These are phyloP conservation scores for Parauchenoglanis punctatus DNA, from an alignment of 2,797 vertebrate genomes.

Conservation along the genomic window DNA sequence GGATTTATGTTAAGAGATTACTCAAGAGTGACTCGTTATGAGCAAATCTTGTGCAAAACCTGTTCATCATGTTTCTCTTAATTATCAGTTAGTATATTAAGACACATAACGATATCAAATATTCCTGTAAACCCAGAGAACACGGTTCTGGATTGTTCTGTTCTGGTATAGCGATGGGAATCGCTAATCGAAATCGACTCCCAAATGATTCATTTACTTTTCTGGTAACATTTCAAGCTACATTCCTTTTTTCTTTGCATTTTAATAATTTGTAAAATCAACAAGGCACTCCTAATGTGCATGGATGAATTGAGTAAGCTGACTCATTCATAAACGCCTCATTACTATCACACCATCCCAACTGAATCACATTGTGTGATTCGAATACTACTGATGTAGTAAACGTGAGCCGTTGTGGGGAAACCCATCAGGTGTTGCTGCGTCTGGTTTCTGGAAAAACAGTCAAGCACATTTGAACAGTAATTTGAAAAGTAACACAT, in stretches of 20 bases:
- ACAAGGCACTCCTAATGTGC: neutral
- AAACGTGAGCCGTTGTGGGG: neutral
- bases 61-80: neutral
- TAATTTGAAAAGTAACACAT: neutral
- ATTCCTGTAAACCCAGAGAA: neutral
- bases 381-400: neutral
- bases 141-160: neutral
- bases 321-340: neutral
- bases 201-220: neutral
- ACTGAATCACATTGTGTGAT: neutral
- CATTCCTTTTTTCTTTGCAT: neutral
- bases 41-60: neutral
- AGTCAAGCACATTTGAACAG: neutral
- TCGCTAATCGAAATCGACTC: too few relatives aligned
- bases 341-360: neutral
- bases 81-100: neutral
- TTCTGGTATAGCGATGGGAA: neutral
- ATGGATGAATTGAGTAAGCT: neutral
- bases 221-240: neutral
- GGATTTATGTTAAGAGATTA: neutral
- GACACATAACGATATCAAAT: neutral
- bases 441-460: neutral
- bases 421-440: neutral
- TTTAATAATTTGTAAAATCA: neutral
- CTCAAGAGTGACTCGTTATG: neutral